These are phyloP conservation scores for Mamestra configurata DNA, from an alignment of 1,140 invertebrate species.

Conservation along the genomic window DNA sequence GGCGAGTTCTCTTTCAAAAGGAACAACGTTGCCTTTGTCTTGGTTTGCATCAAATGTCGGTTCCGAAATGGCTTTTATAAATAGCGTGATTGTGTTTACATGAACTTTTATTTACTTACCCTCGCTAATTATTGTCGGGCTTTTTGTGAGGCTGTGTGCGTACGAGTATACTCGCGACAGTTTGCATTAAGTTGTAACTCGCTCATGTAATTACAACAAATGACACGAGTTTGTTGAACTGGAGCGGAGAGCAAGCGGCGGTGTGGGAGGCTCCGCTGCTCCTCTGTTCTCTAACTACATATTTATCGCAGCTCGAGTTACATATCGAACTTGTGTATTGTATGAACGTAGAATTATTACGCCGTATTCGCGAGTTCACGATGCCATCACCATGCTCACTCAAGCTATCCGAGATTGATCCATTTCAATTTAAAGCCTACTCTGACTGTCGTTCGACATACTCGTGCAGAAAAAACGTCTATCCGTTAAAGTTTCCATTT, in stretches of 20 bases:
- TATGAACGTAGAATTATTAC: slow-evolving; percentile 53
- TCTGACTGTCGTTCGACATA: slow-evolving; percentile 27
- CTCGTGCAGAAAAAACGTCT: not conserved
- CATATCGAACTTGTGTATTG: slow-evolving; percentile 61
- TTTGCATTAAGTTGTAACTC: slow-evolving; percentile 63
- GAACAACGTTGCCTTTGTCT: slow-evolving; percentile 7
- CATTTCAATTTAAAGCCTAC: slow-evolving; percentile 46
- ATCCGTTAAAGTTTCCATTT: slow-evolving; percentile 20
- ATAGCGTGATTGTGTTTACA: slow-evolving; percentile 48
- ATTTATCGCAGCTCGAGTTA: slow-evolving; percentile 56
- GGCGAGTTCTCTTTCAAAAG: not conserved
- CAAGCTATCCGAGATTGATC: slow-evolving; percentile 43
- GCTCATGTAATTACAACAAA: slow-evolving; percentile 65
- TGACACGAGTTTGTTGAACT: slow-evolving; percentile 73
- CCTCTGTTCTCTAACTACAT: slow-evolving; percentile 53
- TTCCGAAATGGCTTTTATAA: slow-evolving; percentile 21
- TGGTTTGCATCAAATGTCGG: not conserved
- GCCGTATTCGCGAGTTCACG: slow-evolving; percentile 43
- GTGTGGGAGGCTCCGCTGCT: slow-evolving; percentile 58
- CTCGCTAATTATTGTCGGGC: slow-evolving; percentile 59
- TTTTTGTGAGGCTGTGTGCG: slow-evolving; percentile 46
- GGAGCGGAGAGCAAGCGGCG: slow-evolving; percentile 60
- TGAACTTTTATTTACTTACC: slow-evolving; percentile 13
- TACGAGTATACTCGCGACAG: slow-evolving; percentile 38
- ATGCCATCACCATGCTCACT: slow-evolving; percentile 41